Conservation (phyloP, 2,113 vertebrate genomes). For the Triplophysa siluroides region DNA sequence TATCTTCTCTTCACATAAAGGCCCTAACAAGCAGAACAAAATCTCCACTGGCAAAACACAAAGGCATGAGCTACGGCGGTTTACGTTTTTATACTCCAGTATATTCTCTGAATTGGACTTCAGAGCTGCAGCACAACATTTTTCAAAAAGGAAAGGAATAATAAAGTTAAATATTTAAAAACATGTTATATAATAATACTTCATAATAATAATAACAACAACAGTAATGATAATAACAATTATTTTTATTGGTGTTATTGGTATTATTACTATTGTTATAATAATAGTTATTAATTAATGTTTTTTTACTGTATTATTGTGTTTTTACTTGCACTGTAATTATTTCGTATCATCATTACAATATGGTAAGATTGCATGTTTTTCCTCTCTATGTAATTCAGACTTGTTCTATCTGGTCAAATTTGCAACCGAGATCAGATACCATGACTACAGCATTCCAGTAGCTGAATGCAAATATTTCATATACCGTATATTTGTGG, state of each 20-base stretch:
- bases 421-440: background rate
- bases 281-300: background rate
- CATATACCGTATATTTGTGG: background rate
- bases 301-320: no score
- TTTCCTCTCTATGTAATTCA: no score
- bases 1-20: slow-evolving; percentile 20
- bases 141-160: background rate
- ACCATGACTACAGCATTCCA: background rate
- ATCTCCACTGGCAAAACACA: slow-evolving; percentile 28
- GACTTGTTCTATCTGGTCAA: background rate
- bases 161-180: no score
- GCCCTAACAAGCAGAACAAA: slow-evolving; percentile 12
- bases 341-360: no score
- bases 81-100: background rate
- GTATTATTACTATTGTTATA: background rate
- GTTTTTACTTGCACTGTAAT: no score
- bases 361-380: no score
- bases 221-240: no score
- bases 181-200: no score
- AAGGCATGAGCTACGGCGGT: background rate
- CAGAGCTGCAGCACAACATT: background rate
- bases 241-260: background rate
- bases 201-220: no score
- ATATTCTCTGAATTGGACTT: no score
- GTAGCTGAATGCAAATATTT: background rate